Base-by-base conservation (phyloP, 2,888 invertebrate species). In the Noctua janthina region DNA sequence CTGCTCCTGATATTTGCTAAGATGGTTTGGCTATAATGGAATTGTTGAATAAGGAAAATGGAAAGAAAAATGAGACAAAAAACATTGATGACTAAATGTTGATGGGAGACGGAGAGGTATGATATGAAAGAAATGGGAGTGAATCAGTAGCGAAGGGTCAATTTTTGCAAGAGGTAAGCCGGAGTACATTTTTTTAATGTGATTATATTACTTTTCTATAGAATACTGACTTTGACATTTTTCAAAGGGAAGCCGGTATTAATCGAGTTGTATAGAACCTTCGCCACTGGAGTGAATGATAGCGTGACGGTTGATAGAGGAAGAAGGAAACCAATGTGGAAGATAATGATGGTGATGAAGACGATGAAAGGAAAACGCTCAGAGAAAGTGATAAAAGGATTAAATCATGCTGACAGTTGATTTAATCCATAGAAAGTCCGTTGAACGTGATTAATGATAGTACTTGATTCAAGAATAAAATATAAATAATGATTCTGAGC, bases 331-430 rank as follows among this genome's bases (percentile, higher is more conserved):
- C n/a, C 39, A n/a, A 23, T 7, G 43, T 43, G 43, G 46, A 43
- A 23, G 43, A 67, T 39, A 39, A 39, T 3, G 56, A 56, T 56
- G 54, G 8, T 23, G 10, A 20, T 59, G n/a, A 17, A 13, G 59
- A 64, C 23, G 39, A 23, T 20, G 39, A 8, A 15, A 23, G 2
- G 6, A 68, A 71, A 54, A 39, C 68, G 23, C n/a, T 46, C n/a
- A 68, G 68, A 56, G 68, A 81, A 68, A 85, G 82, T 73, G 67
- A 73, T 68, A 49, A 68, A 64, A 82, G 54, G 10, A 85, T 68
- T n/a, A 39, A 62, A 85, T 56, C 62, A 72, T 6, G 1, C 17
- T 67, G 59, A 29, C 13, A 29, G 29, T 49, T 20, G 15, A 66
- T 35, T n/a, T 59, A 59, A 56, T 72, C 15, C 0, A n/a, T 81